These are phyloP conservation scores for Balearica regulorum DNA, from an alignment of 2,797 vertebrate genomes.

Conservation along the genomic window DNA sequence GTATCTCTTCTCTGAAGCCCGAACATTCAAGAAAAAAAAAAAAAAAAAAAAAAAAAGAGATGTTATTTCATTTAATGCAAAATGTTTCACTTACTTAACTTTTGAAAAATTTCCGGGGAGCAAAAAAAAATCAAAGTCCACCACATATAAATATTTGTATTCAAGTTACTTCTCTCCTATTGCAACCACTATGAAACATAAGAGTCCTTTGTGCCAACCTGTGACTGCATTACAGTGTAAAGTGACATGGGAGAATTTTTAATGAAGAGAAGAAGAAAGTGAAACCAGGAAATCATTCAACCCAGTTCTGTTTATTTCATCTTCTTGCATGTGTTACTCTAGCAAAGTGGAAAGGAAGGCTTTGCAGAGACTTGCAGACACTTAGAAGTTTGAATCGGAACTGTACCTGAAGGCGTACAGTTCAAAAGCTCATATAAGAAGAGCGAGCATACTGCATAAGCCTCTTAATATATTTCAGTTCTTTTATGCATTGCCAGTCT, in stretches of 20 bases:
- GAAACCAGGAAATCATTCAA: neutral
- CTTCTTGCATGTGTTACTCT: neutral
- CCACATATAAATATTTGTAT: neutral
- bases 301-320: neutral
- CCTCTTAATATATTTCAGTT: neutral
- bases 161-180: neutral
- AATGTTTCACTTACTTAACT: neutral
- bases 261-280: neutral
- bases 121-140: neutral
- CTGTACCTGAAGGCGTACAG: neutral
- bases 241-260: neutral
- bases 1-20: neutral
- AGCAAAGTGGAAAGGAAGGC: neutral
- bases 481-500: neutral
- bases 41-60: neutral
- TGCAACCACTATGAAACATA: neutral
- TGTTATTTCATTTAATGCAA: neutral
- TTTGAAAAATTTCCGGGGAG: neutral
- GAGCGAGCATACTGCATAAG: fast-evolving
- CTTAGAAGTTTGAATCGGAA: neutral
- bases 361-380: neutral
- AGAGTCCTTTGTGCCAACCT: neutral
- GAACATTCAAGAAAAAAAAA: neutral
- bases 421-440: neutral
- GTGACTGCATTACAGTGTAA: neutral